Conservation (phyloP, 2,113 vertebrate species). For the Myrmophylax atrothorax region DNA sequence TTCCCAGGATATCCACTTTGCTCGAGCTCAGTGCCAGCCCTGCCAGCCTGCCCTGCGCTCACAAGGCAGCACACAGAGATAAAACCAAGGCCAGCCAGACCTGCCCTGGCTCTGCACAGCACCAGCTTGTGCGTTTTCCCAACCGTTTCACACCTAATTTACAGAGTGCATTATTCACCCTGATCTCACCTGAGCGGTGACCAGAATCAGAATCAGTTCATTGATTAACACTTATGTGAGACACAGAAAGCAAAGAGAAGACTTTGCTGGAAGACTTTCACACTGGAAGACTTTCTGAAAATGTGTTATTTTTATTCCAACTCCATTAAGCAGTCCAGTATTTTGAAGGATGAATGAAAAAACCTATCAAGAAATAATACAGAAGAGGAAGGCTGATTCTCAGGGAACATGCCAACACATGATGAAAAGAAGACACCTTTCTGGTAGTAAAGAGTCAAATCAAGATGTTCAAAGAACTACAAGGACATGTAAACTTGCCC, state of each 20-base stretch:
- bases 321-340: background rate
- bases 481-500: background rate
- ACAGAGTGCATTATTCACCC: background rate
- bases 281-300: background rate
- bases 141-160: constrained; percentile 24
- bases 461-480: background rate
- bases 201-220: constrained; percentile 25
- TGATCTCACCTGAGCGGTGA: background rate
- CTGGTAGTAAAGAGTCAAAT: background rate
- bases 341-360: background rate
- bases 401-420: background rate
- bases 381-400: background rate
- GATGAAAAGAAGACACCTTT: background rate
- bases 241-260: background rate
- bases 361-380: background rate
- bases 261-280: no score
- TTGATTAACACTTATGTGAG: background rate
- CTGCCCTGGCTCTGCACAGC: background rate
- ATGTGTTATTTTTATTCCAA: background rate
- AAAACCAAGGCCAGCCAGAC: background rate
- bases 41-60: background rate
- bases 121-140: background rate
- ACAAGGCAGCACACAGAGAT: background rate
- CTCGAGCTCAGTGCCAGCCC: background rate
- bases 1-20: background rate